Conservation (phyloP, 2,113 vertebrate genomes). For the Caranx melampygus region DNA sequence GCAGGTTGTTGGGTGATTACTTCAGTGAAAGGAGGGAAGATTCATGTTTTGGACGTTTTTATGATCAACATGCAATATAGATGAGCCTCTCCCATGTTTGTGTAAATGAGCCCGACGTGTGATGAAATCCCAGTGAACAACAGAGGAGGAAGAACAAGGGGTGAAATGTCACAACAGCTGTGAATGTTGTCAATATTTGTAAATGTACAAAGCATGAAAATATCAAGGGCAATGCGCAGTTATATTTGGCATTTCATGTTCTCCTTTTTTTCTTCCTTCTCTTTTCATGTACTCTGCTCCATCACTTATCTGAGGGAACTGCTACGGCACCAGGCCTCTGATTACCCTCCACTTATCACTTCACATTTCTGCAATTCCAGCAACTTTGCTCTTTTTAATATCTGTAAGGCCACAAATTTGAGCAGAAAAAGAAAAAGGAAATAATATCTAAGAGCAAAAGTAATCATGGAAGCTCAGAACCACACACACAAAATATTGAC, state of each 20-base stretch:
- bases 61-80: slow-evolving; percentile 23
- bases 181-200: slow-evolving; percentile 11
- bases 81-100: neutral
- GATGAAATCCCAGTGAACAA: slow-evolving; percentile 7
- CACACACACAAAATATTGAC: slow-evolving; percentile 30
- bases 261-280: neutral
- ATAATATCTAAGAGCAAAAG: slow-evolving; percentile 34
- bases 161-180: slow-evolving; percentile 16
- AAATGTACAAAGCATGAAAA: slow-evolving; percentile 11
- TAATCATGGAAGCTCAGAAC: slow-evolving; percentile 21
- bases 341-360: slow-evolving; percentile 22
- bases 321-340: slow-evolving; percentile 43
- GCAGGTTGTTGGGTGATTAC: neutral
- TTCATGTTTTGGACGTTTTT: slow-evolving; percentile 10
- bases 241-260: slow-evolving; percentile 65
- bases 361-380: slow-evolving; percentile 30
- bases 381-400: slow-evolving; percentile 17
- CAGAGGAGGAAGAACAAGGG: neutral
- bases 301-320: slow-evolving; percentile 15
- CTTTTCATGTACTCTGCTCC: slow-evolving; percentile 8
- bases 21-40: neutral
- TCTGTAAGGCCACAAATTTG: slow-evolving; percentile 80
- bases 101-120: slow-evolving; percentile 12
- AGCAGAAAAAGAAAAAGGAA: slow-evolving; percentile 55
- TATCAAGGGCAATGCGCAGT: slow-evolving; percentile 33